Evolutionary conservation across 2,113 vertebrate genomes (phyloP), one percentile per base, ranked within the genome.

Genomic region (Mungos mungo): DNA sequence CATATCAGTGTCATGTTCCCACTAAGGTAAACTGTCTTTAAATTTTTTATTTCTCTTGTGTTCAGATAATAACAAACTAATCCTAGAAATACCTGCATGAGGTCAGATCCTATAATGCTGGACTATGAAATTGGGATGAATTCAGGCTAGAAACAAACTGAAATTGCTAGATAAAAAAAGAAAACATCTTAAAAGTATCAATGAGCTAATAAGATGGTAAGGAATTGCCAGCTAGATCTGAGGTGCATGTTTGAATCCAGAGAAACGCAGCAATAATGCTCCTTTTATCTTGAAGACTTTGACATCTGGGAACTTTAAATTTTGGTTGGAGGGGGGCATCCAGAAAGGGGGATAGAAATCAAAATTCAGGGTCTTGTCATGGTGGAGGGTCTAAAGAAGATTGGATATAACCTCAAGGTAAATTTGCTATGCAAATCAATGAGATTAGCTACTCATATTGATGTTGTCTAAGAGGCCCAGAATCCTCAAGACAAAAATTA

Each of bases 41-140:
- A 16, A 80, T 45, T 76, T 85, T 50, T 80, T 95, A n/a, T 90
- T 91, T n/a, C 31, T 84, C 33, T 93, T 63, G 1, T 25, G 25
- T 93, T 86, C 63, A 96, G 35, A 35, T 60, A 50, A 69, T 79
- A 96, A 87, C 11, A 93, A 86, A 68, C 6, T 1, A 92, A 74
- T 50, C 23, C 8, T 85, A 54, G 12, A 95, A 93, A 83, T 74
- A 72, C 3, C 13, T 85, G 33, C 7, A 83, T 81, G 50, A 60
- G 13, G 7, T 84, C 60, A 97, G 82, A 88, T 93, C n/a, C 47
- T 79, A 33, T 72, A 71, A 88, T n/a, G 2, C 8, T n/a, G 29
- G 7, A 0, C 33, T 88, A 47, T 50, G 54, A 91, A 95, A 95
- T 14, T 76, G 74, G 23, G 4, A 63, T 11, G 74, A 69, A 92